phyloP scores from a whole-genome alignment of 2,113 vertebrate species.

The Ptychochromis oligacanthus region DNA sequence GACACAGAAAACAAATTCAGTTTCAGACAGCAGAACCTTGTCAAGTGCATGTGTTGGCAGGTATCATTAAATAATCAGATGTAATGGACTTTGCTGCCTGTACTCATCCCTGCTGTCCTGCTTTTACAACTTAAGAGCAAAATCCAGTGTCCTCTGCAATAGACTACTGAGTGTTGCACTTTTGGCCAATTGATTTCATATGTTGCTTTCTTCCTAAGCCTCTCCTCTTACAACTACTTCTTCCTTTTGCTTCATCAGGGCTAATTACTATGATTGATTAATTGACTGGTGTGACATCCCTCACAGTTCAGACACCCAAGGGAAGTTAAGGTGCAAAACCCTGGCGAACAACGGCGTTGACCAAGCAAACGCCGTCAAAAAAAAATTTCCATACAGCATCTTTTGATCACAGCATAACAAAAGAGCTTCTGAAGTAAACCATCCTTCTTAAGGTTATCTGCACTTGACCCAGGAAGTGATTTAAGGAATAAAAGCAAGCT shows the following conservation, averaged over 20 bases:
- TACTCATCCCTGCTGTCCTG: slow-evolving; percentile 32
- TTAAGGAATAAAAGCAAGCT: slow-evolving; percentile 44
- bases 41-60: background rate
- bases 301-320: background rate
- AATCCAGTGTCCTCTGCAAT: slow-evolving; percentile 28
- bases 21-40: background rate
- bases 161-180: slow-evolving; percentile 35
- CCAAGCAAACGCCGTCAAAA: background rate
- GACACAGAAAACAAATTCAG: background rate
- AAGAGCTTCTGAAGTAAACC: slow-evolving; percentile 19
- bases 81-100: slow-evolving; percentile 5
- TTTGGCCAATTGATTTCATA: slow-evolving; percentile 47
- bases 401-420: slow-evolving; percentile 53
- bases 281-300: slow-evolving; percentile 23
- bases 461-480: slow-evolving; percentile 47
- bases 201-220: slow-evolving; percentile 17
- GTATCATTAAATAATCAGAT: slow-evolving; percentile 11
- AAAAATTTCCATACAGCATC: slow-evolving; percentile 16
- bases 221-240: slow-evolving; percentile 1
- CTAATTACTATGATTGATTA: slow-evolving; percentile 69
- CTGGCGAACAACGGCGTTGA: slow-evolving; percentile 32
- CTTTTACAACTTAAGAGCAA: slow-evolving; percentile 36
- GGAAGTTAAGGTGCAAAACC: background rate
- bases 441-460: slow-evolving; percentile 12
- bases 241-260: slow-evolving; percentile 26